Evolutionary conservation across 92 coral and sea anemone species (phyloP), one percentile per base, ranked within the genome.

Genomic region (Epizoanthus rinbou): DNA sequence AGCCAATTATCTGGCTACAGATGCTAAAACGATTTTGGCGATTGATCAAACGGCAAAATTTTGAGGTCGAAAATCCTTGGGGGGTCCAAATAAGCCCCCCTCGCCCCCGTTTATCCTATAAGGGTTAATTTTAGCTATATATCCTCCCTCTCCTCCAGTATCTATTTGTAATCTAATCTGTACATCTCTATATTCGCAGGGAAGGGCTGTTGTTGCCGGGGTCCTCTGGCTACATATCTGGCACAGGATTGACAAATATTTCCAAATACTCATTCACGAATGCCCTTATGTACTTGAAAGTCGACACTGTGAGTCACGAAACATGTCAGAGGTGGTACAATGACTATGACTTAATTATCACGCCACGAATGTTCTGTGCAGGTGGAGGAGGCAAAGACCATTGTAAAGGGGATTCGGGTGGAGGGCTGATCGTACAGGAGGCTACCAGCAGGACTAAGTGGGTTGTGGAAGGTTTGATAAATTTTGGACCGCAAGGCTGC

Each of bases 401-500:
- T 13, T 64, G 69, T 64, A 8, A 6, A 25, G 69, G 69, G 2
- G 69, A 64, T 5, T 64, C 69, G 69, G 69, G 69, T 24, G 69
- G 69, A 24, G 69, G 69, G 25, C n/a, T 64, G 17, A 17, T 64
- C 17, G 69, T 64, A 64, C 69, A 35, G 11, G 69, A 64, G 28
- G 0, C 11, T 17, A 35, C n/a, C 0, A 64, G 69, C 69, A 24
- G 11, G 4, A 64, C n/a, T n/a, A n/a, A 35, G 18, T 64, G 35
- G 69, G 69, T 64, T 25, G 69, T 64, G 15, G 69, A 64, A 64
- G 69, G 69, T 64, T 4, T 64, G 35, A 35, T 64, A 25, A 64
- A 19, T 64, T 64, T 64, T 64, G 69, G 24, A 18, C 9, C 23
- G 41, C 1, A 2, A 0, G 2, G 22, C 37, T 64, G 69, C 5